These are phyloP conservation scores for Cryptophagus acutangulus DNA, from an alignment of 2,888 invertebrate species.

Conservation along the genomic window DNA sequence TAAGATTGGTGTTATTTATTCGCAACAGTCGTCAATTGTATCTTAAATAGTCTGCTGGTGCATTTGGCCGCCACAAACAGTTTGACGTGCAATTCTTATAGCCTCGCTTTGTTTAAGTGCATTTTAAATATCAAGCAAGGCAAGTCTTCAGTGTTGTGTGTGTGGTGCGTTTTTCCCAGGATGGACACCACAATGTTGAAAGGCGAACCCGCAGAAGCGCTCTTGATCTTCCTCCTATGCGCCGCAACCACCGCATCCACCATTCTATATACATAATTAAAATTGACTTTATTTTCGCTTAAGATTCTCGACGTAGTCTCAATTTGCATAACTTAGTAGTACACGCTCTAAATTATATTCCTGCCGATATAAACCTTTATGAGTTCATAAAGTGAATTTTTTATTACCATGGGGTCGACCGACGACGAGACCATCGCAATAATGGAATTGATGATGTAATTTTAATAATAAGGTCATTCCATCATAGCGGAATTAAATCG, in stretches of 20 bases:
- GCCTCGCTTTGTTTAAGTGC: conserved; percentile 28
- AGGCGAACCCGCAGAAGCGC: conserved; percentile 1
- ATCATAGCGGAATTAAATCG: no score
- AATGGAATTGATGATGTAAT: no score
- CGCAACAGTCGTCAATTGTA: conserved; percentile 34
- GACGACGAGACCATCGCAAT: no score
- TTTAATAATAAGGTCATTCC: no score
- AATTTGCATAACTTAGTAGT: conserved; percentile 27
- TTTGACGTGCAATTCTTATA: conserved; percentile 27
- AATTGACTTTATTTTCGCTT: conserved; percentile 38
- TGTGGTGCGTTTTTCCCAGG: conserved; percentile 22
- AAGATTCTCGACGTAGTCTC: conserved; percentile 31
- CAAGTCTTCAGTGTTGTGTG: no score
- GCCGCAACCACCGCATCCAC: no score
- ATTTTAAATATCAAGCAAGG: conserved; percentile 24
- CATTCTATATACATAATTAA: conserved; percentile 39
- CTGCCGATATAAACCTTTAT: no score
- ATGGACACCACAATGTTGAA: conserved; percentile 24
- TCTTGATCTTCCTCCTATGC: background rate
- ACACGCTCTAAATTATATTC: conserved; percentile 23
- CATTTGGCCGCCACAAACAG: conserved; percentile 21
- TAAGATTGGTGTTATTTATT: conserved; percentile 35
- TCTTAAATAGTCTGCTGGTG: conserved; percentile 33
- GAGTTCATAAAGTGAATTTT: no score
- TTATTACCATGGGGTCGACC: no score